A percentile compares a stretch with the other conserved stretches of the same genome.
These are phyloP conservation scores for Lycopodina hypogea DNA, from an alignment of 37 sponge, comb jelly and placozoan species.

Conservation along the genomic window DNA sequence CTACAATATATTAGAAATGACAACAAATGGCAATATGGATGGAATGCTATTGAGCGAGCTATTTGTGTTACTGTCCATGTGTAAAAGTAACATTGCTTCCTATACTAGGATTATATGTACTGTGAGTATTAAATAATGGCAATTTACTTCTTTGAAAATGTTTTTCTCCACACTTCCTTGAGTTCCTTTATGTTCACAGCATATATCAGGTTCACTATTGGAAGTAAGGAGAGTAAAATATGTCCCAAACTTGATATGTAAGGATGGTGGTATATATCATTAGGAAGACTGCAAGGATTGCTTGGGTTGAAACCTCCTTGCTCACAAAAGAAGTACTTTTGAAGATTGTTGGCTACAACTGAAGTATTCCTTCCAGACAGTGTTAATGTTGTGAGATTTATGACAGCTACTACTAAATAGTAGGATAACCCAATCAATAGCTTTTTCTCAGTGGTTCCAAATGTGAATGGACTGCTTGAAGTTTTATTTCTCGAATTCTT, in stretches of 20 bases:
- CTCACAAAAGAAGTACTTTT: conserved; percentile 12
- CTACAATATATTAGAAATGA: no score
- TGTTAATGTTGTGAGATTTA: neutral
- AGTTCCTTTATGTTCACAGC: neutral
- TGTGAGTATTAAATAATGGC: no score
- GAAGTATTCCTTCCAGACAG: neutral
- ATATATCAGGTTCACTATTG: conserved; percentile 23
- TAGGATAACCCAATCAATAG: no score
- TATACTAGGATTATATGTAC: no score
- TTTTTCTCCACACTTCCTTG: no score
- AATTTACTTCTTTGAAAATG: no score
- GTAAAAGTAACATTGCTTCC: no score
- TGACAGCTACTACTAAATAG: neutral
- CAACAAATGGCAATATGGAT: no score
- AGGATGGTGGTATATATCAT: neutral
- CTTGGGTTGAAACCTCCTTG: neutral
- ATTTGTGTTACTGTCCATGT: no score
- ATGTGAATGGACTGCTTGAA: neutral
- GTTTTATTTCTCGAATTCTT: no score
- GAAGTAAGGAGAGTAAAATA: conserved; percentile 6
- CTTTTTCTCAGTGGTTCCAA: conserved; percentile 8
- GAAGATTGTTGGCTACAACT: neutral
- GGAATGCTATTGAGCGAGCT: no score
- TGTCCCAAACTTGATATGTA: neutral
- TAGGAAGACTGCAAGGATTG: neutral